Conservation (phyloP, 2,797 vertebrate genomes). For the Sparidentex hasta region DNA sequence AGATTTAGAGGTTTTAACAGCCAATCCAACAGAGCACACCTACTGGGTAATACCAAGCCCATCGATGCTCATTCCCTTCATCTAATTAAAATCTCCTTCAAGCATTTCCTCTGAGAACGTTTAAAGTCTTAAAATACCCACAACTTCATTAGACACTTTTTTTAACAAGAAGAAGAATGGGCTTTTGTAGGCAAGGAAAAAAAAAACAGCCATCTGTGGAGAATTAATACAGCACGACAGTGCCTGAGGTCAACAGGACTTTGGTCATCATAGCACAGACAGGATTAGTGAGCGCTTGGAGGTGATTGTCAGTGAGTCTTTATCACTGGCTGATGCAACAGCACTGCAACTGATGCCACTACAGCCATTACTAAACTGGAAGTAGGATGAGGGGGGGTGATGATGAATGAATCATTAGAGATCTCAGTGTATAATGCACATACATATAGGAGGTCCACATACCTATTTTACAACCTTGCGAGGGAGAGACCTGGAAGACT, state of each 20-base stretch:
- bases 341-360: constrained; percentile 53
- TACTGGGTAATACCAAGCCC: constrained; percentile 60
- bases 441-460: constrained; percentile 33
- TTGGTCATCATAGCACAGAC: constrained; percentile 49
- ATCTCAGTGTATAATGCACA: constrained; percentile 25
- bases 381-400: constrained; percentile 15
- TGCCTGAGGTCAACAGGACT: constrained; percentile 41
- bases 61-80: constrained; percentile 72
- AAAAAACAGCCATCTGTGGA: constrained; percentile 50
- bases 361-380: constrained; percentile 36
- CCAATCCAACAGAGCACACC: constrained; percentile 68
- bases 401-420: constrained; percentile 48
- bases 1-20: constrained; percentile 77
- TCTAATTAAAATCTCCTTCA: constrained; percentile 81
- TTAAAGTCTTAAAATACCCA: constrained; percentile 71
- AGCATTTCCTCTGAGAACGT: constrained; percentile 70
- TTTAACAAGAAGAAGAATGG: constrained; percentile 50
- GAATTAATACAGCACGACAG: constrained; percentile 53
- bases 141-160: constrained; percentile 69
- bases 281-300: constrained; percentile 53
- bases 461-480: constrained; percentile 34
- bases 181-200: constrained; percentile 43
- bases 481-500: constrained; percentile 18
- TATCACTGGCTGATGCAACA: constrained; percentile 72
- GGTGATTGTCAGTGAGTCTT: constrained; percentile 56